Base-by-base conservation (phyloP, 2,113 vertebrate species). In the Formicarius rufipectus region DNA sequence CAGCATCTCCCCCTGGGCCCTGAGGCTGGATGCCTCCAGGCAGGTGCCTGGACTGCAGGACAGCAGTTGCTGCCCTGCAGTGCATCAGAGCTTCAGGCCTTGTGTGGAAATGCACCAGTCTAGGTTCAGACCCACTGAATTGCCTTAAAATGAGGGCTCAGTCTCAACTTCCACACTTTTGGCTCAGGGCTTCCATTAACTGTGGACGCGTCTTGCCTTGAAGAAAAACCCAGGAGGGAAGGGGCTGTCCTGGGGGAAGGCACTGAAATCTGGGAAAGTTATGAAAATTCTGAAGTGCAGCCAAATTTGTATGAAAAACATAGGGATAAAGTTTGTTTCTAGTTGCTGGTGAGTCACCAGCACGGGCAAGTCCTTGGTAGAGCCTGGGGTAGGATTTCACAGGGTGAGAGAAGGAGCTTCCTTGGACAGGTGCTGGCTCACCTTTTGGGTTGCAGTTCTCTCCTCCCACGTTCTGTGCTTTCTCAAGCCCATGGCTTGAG, bases 401-500 rank as follows among this genome's bases (percentile, higher is more conserved):
- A 3, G 0, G 17, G 45, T 12, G 50, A 37, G 77, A 55, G n/a
- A 37, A 47, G 69, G 44, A 81, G 58, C 12, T 33, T 35, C 47
- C 37, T 35, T 31, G 39, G 17, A 45, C n/a, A 69, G 45, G 40
- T 1, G 4, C 24, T 52, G 77, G 62, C 25, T 67, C 40, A 23
- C 35, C 8, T 28, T 30, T 66, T 0, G 27, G 42, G 47, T 3
- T 33, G 37, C 59, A 66, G 11, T 28, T 66, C n/a, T 35, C 4
- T 0, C 33, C 40, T 63, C n/a, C 37, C 13, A 5, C 1, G 0
- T 68, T 28, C 53, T 3, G 44, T 0, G 21, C 50, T 25, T 14
- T 50, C 24, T 49, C 17, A 12, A 17, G 25, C 60, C 45, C 21
- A 7, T 9, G 0, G 0, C 25, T 49, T 7, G 7, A 39, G 40